A percentile compares a stretch with the other conserved stretches of the same genome.
Evolutionary conservation across 2,797 vertebrate genomes (phyloP).

Genomic region (Sebastiscus albofasciatus): DNA sequence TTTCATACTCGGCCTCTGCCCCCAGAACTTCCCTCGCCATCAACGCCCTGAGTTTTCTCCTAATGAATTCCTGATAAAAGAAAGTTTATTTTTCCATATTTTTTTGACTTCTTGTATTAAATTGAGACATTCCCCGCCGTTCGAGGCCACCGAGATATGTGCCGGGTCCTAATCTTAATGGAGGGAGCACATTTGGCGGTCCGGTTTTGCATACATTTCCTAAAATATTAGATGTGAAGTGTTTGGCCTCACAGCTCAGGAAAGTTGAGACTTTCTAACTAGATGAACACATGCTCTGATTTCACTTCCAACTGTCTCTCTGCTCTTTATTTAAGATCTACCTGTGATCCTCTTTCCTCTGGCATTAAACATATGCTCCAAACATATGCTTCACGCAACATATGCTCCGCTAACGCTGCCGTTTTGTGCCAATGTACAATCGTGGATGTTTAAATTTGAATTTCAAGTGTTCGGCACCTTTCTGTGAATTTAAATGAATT

Average conservation of each 20-base stretch:
- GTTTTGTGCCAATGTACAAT: slow-evolving; percentile 18
- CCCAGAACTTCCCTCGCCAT: slow-evolving; percentile 48
- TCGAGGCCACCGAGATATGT: slow-evolving; percentile 32
- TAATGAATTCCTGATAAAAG: slow-evolving; percentile 78
- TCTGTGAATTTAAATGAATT: slow-evolving; percentile 40
- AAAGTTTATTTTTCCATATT: slow-evolving; percentile 65
- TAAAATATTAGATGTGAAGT: slow-evolving; percentile 41
- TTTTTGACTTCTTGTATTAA: slow-evolving; percentile 54
- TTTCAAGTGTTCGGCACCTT: slow-evolving; percentile 41
- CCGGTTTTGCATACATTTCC: slow-evolving; percentile 75
- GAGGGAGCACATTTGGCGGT: slow-evolving; percentile 53
- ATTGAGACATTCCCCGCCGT: slow-evolving; percentile 58
- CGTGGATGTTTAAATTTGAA: slow-evolving; percentile 13
- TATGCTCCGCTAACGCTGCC: slow-evolving; percentile 46
- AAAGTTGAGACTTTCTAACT: slow-evolving; percentile 35
- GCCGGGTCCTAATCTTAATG: slow-evolving; percentile 73
- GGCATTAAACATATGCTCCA: slow-evolving; percentile 67
- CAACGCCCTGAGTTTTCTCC: slow-evolving; percentile 38
- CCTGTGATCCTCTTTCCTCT: slow-evolving; percentile 68
- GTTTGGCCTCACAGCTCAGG: slow-evolving; percentile 37
- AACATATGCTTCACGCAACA: slow-evolving; percentile 60
- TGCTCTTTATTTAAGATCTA: slow-evolving; percentile 44
- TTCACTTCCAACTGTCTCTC: slow-evolving; percentile 1
- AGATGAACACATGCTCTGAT: slow-evolving; percentile 18
- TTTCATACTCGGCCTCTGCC: slow-evolving; percentile 65